phyloP scores from a whole-genome alignment of 2,113 vertebrate species.

The Cephalopholis sonnerati region DNA sequence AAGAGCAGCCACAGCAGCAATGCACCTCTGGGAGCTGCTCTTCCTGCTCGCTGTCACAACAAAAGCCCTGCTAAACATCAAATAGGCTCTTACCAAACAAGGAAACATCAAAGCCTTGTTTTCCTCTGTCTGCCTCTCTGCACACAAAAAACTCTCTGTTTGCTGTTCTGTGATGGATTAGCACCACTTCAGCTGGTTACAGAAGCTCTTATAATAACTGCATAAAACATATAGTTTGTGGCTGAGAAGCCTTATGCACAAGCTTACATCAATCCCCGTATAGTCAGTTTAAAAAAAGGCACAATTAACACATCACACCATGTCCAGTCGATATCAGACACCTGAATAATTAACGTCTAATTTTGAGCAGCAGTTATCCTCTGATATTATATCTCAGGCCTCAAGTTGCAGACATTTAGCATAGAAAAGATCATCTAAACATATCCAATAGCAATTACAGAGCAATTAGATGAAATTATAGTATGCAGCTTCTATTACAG shows the following conservation, averaged over 20 bases:
- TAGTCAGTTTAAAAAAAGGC: background rate
- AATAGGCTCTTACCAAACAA: slow-evolving; percentile 9
- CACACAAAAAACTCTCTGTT: background rate
- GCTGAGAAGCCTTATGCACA: background rate
- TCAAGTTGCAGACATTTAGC: background rate
- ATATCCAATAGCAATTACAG: slow-evolving; percentile 3
- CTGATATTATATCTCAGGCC: background rate
- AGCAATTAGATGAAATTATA: slow-evolving; percentile 8
- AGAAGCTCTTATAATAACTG: too few relatives aligned
- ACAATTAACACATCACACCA: background rate
- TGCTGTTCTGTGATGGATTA: background rate
- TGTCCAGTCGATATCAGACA: background rate
- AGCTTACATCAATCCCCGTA: background rate
- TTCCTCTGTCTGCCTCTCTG: background rate
- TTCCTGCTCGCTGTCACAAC: background rate
- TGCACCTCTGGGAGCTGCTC: background rate
- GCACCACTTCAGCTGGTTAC: background rate
- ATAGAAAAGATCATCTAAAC: slow-evolving; percentile 6
- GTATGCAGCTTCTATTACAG: background rate
- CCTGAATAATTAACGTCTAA: background rate
- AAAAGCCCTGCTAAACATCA: slow-evolving; percentile 13
- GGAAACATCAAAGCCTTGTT: slow-evolving; percentile 13
- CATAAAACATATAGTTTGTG: background rate
- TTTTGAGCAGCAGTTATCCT: background rate
- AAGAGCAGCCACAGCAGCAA: background rate